Evolutionary conservation across 2,888 invertebrate genomes (phyloP), one percentile per base, ranked within the genome.

Genomic region (Ophion costatus): DNA sequence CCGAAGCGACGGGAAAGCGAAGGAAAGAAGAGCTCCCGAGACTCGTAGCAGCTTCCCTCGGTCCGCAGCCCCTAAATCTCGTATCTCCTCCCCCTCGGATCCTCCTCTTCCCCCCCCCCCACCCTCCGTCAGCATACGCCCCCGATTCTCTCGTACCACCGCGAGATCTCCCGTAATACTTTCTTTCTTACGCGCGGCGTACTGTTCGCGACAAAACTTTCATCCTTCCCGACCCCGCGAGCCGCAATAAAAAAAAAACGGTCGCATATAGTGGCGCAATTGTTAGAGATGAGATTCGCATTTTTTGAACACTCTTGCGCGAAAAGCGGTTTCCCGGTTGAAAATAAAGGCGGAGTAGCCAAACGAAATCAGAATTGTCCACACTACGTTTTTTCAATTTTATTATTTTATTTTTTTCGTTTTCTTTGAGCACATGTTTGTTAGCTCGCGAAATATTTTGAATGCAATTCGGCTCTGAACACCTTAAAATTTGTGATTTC

Each of bases 1-100:
- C 63, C 22, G 87, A 82, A 86, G 88, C 85, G 84, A 87, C 85
- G 87, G 74, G 86, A 88, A 88, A 88, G 87, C 88, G 83, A 86
- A 88, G 75, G 84, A 81, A 73, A 61, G 87, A 88, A 87, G 88
- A 57, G 29, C 87, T 79, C 67, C 42, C 81, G 82, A 87, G 82
- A 82, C 56, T 24, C 24, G n/a, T 51, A 76, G 73, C 63, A 63
- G 85, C 82, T 69, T 73, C 61, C 70, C 77, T 71, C 38, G 79
- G 61, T 79, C 73, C 80, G 80, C 82, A 82, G 61, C 85, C 87
- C 74, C 73, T 83, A 88, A 88, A 88, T 89, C 87, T 88, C 80
- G 84, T 83, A 86, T 87, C 88, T 86, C 80, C 83, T 83, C 87
- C 85, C 85, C 69, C 73, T 56, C 20, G 56, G 61, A 59, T 67